These are phyloP conservation scores for Nineta flava DNA, from an alignment of 2,888 invertebrate species.

Conservation along the genomic window DNA sequence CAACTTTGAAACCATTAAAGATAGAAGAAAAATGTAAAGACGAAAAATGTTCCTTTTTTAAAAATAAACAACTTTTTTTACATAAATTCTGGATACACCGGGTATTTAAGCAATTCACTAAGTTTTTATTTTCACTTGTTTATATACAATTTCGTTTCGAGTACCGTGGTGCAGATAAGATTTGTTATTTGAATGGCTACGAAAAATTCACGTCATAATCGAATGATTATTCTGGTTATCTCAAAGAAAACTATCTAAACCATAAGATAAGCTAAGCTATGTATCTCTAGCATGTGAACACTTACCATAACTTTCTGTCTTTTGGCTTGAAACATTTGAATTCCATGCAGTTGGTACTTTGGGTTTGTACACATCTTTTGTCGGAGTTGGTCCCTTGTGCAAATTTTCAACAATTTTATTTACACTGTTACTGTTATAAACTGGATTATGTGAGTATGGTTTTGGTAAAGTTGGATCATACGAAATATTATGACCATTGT, in stretches of 20 bases:
- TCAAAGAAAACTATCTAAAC: neutral
- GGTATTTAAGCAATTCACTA: too few species aligned
- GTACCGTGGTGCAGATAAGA: too few species aligned
- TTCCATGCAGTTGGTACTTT: constrained; percentile 33
- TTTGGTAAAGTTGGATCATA: neutral
- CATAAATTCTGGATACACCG: too few species aligned
- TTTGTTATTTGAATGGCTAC: too few species aligned
- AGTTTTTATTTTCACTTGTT: too few species aligned
- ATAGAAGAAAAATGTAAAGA: too few species aligned
- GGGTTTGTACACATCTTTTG: constrained; percentile 31
- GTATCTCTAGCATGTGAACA: neutral
- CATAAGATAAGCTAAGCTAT: neutral
- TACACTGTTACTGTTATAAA: constrained; percentile 27
- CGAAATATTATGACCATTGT: constrained; percentile 5
- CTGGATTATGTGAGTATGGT: constrained; percentile 22
- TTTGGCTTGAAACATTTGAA: constrained; percentile 7
- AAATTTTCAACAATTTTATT: constrained; percentile 26
- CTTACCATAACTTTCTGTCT: constrained; percentile 5
- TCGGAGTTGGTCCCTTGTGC: constrained; percentile 22
- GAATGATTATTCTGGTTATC: too few species aligned
- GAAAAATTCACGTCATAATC: neutral
- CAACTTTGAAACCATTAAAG: too few species aligned
- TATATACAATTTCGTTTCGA: too few species aligned
- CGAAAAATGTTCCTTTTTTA: too few species aligned
- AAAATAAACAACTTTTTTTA: too few species aligned